These are phyloP conservation scores for Apamea epomidion DNA, from an alignment of 2,888 invertebrate genomes.

Conservation along the genomic window DNA sequence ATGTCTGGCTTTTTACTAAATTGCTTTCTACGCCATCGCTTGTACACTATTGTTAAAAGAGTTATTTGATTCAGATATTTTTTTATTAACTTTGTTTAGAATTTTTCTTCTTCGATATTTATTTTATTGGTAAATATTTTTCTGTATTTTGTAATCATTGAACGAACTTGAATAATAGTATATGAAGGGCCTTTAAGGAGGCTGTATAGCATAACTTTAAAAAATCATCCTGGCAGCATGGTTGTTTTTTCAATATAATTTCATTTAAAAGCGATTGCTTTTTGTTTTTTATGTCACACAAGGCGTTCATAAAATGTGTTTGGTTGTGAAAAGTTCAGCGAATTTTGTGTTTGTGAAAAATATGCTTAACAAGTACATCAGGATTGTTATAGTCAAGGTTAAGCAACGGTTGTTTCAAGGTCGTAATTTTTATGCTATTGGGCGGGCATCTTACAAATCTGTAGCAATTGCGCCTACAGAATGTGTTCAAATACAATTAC, in stretches of 20 bases:
- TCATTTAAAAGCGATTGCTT: not conserved
- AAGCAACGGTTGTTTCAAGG: not conserved
- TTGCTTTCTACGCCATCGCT: not conserved
- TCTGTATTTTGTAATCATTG: not conserved
- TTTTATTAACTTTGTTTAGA: not conserved
- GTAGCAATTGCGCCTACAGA: too few relatives aligned
- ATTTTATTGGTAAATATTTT: not conserved
- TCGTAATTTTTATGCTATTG: not conserved
- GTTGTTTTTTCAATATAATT: not conserved
- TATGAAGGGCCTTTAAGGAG: not conserved
- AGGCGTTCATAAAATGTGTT: not conserved
- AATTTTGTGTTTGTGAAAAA: not conserved
- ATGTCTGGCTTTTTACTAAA: not conserved
- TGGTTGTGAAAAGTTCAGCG: not conserved
- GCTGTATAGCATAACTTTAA: not conserved
- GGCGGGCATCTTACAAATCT: not conserved
- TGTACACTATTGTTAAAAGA: not conserved
- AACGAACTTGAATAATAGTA: not conserved
- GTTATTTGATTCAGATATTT: not conserved
- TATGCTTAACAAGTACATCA: not conserved
- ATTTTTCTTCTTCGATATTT: not conserved
- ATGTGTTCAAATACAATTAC: not conserved
- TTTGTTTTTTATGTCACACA: constrained; percentile 3
- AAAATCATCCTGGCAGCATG: not conserved
- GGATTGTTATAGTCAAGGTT: not conserved